phyloP scores from a whole-genome alignment of 2,888 invertebrate species.

The Muschampia plurimacula region DNA sequence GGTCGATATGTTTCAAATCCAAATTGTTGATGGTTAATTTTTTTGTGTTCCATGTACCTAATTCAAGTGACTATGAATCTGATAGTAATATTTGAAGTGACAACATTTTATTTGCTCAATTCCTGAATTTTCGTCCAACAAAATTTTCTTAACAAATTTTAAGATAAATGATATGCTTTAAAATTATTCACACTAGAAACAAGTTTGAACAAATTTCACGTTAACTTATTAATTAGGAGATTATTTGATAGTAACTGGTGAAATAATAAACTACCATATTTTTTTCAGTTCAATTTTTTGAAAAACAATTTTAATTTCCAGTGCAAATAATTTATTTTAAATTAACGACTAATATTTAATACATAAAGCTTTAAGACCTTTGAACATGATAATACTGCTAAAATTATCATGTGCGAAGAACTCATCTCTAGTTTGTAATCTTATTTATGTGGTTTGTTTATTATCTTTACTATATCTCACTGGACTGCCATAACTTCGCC shows the following conservation, averaged over 20 bases:
- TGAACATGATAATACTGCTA: neutral
- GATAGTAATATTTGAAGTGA: constrained; percentile 7
- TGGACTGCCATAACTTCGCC: constrained; percentile 7
- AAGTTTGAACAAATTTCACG: neutral
- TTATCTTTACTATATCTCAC: constrained; percentile 1
- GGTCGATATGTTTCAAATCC: constrained; percentile 15
- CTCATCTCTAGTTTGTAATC: too few species aligned
- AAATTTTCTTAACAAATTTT: constrained; percentile 1
- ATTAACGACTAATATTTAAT: neutral
- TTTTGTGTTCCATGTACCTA: neutral
- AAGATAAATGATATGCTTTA: neutral
- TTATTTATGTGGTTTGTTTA: neutral
- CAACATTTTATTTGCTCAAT: neutral
- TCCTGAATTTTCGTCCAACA: constrained; percentile 2
- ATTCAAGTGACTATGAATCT: constrained; percentile 1
- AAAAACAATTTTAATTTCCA: neutral
- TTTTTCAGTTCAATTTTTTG: neutral
- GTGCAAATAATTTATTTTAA: neutral
- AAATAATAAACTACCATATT: neutral
- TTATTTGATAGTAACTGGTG: neutral
- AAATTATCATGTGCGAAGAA: too few species aligned
- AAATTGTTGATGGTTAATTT: neutral
- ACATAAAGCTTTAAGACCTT: neutral
- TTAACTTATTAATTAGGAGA: neutral
- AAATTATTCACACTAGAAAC: neutral